Evolutionary conservation across 2,113 vertebrate species (phyloP).

Genomic region (Notothenia coriiceps): DNA sequence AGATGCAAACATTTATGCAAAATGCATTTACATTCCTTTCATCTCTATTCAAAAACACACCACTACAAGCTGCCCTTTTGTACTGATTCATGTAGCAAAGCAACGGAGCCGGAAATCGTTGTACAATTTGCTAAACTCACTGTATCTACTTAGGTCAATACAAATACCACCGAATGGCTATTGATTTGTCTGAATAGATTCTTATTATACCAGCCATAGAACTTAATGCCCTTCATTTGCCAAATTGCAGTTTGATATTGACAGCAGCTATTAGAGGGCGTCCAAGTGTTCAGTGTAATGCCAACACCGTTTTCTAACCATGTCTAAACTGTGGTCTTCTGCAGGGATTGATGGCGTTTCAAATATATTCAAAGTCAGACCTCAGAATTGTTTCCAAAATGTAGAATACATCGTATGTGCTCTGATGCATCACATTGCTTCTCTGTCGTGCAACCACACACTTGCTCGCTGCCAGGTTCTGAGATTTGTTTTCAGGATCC

Average conservation of each 20-base stretch:
- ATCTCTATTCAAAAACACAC: too few species aligned
- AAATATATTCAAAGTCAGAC: neutral
- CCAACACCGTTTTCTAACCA: constrained; percentile 21
- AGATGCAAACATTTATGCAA: too few species aligned
- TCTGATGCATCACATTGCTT: neutral
- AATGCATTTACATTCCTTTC: too few species aligned
- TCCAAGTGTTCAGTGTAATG: constrained; percentile 26
- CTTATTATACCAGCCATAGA: constrained; percentile 35
- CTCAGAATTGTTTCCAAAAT: neutral
- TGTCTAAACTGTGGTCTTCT: constrained; percentile 2
- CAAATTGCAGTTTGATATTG: constrained; percentile 60
- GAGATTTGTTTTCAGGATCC: constrained; percentile 5
- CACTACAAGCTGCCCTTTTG: constrained; percentile 16
- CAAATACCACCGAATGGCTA: constrained; percentile 52
- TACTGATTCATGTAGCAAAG: constrained; percentile 26
- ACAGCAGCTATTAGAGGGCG: constrained; percentile 55
- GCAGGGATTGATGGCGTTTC: neutral
- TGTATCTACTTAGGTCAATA: constrained; percentile 39
- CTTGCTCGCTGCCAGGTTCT: neutral
- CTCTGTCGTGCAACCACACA: neutral
- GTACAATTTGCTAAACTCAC: constrained; percentile 26
- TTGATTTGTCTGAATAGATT: constrained; percentile 51
- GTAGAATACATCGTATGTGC: neutral
- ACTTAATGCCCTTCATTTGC: constrained; percentile 58
- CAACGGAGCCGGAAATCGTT: neutral